Evolutionary conservation across 2,888 invertebrate genomes (phyloP), one percentile per base, ranked within the genome.

Genomic region (Fragum sueziense): DNA sequence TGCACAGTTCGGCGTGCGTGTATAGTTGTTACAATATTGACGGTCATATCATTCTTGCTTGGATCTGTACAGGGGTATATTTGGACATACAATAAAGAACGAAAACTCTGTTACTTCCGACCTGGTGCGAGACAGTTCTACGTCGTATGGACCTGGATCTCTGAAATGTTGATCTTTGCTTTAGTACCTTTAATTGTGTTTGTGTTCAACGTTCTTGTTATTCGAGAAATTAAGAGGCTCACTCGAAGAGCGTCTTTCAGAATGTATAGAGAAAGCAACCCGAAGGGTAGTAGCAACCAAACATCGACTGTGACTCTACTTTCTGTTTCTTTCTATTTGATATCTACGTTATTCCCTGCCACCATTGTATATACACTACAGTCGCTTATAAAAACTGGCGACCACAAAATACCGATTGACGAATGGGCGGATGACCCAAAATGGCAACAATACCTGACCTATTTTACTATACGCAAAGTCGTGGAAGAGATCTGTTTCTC

Each of bases 321-420:
- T 27, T 89, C 91, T 1, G 92, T 93, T 7, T 93, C 93, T 3
- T 93, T 93, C 81, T 93, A 92, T 82, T 88, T 93, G 17, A 93
- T 93, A 34, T 88, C 91, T 74, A 93, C 92, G 14, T 88, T 91
- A 69, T 84, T 93, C 17, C 93, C 93, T 4, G 92, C 91, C 29
- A 92, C 93, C 0, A 84, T 93, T 57, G 91, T 93, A 11, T 93
- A 91, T 79, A 87, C 90, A 11, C 73, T 91, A 47, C 86, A 88
- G 70, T 82, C 80, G 9, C 74, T 88, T 41, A 88, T 90, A 29
- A 87, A 87, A 6, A 81, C 85, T 1, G 92, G 92, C 4, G 83
- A 89, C 41, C 70, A 77, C 9, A 72, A 62, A 11, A 65, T 90
- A 37, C 75, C 86, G 0, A 82, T 87, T 22, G 85, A 87, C 2